Percentiles rank a stretch among this genome's conserved stretches.
Evolutionary conservation across 2,888 invertebrate genomes (phyloP).

Genomic region (Cryptophagus acutangulus): DNA sequence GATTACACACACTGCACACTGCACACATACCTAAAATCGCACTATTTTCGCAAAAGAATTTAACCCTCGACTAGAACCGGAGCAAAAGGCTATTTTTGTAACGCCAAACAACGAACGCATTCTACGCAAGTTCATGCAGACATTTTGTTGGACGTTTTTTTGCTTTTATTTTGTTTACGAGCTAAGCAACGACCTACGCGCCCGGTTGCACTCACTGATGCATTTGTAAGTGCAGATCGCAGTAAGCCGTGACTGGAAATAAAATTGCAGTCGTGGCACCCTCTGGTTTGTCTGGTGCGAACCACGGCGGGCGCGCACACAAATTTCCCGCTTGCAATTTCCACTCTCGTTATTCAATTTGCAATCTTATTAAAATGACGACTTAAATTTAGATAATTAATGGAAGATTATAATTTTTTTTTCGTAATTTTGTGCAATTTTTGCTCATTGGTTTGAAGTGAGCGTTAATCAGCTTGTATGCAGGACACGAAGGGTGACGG

Average conservation of each 20-base stretch:
- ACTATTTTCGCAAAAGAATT: constrained; percentile 2
- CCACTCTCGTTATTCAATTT: background rate
- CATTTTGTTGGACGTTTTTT: constrained; percentile 1
- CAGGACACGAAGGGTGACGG: constrained; percentile 8
- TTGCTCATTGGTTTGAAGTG: too few relatives aligned
- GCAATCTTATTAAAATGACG: too few relatives aligned
- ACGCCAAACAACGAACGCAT: constrained; percentile 4
- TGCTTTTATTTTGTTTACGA: constrained; percentile 4
- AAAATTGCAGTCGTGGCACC: constrained; percentile 14
- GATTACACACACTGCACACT: background rate
- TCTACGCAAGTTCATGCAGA: constrained; percentile 6
- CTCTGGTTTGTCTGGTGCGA: constrained; percentile 24
- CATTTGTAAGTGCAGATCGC: constrained; percentile 7
- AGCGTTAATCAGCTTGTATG: too few relatives aligned
- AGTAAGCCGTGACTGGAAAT: constrained; percentile 6
- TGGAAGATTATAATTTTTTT: too few relatives aligned
- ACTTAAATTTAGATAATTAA: too few relatives aligned
- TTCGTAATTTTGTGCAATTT: too few relatives aligned
- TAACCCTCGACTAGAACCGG: too few relatives aligned
- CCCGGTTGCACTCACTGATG: constrained; percentile 4
- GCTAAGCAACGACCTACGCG: constrained; percentile 3
- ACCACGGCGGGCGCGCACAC: too few relatives aligned
- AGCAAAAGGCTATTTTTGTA: constrained; percentile 2
- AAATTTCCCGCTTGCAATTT: too few relatives aligned
- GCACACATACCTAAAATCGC: background rate